These are phyloP conservation scores for Panurus biarmicus DNA, from an alignment of 2,113 vertebrate species.

Conservation along the genomic window DNA sequence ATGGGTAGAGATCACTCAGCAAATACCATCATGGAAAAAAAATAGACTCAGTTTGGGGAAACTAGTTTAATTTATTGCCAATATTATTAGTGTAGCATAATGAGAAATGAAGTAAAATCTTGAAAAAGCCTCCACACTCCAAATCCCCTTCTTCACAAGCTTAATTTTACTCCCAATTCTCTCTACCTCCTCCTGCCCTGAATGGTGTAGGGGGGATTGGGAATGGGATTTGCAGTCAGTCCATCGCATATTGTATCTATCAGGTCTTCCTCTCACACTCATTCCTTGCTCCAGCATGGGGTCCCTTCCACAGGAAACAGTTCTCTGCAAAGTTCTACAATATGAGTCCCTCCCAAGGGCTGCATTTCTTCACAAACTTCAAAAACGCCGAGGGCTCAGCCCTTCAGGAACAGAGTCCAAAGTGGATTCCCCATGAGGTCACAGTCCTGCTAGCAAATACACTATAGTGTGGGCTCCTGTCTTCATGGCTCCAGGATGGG, in stretches of 20 bases:
- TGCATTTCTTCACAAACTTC: background rate
- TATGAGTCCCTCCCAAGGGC: background rate
- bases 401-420: background rate
- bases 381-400: accelerated
- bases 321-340: background rate
- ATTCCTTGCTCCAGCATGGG: background rate
- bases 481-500: background rate
- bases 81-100: background rate
- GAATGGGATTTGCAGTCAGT: background rate
- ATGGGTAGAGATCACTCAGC: background rate
- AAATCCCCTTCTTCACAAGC: background rate
- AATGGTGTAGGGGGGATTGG: background rate
- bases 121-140: background rate
- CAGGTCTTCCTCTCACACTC: background rate
- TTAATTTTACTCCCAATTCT: background rate
- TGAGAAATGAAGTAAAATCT: background rate
- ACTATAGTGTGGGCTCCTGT: background rate
- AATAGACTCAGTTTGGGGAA: background rate
- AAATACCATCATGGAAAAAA: background rate
- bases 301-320: background rate
- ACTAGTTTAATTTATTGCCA: background rate
- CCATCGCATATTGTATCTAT: background rate
- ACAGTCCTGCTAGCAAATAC: background rate
- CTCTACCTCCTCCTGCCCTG: background rate
- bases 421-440: background rate